Conservation (phyloP, 2,797 vertebrate genomes). For the Avahi laniger region DNA sequence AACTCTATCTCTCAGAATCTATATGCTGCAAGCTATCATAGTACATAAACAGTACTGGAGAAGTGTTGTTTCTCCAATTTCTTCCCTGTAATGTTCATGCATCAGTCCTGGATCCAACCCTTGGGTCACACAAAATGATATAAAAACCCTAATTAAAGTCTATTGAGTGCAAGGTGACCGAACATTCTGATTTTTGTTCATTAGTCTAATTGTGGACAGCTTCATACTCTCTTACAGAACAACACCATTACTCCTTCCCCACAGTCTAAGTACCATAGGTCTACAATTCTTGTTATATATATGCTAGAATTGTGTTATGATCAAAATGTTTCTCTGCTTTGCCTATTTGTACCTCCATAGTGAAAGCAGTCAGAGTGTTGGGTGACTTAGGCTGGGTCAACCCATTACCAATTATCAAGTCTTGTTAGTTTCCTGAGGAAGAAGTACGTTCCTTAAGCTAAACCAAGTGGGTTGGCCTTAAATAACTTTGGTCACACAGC, state of each 20-base stretch:
- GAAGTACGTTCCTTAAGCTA: background rate
- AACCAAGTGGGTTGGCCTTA: background rate
- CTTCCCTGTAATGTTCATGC: background rate
- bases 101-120: background rate
- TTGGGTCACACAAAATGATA: background rate
- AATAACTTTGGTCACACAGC: background rate
- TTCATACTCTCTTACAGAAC: background rate
- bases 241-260: background rate
- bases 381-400: background rate
- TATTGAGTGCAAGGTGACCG: background rate
- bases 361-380: background rate
- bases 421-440: background rate
- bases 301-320: background rate
- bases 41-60: background rate
- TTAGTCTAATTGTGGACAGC: background rate
- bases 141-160: background rate
- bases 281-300: background rate
- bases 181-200: background rate
- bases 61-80: background rate
- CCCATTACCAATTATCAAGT: background rate
- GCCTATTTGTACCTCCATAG: background rate
- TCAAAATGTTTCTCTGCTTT: background rate
- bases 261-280: background rate
- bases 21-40: background rate
- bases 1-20: background rate